A percentile compares a stretch with the other conserved stretches of the same genome.
These are phyloP conservation scores for Vulpes ferrilata DNA, from an alignment of 2,113 vertebrate genomes.

Conservation along the genomic window DNA sequence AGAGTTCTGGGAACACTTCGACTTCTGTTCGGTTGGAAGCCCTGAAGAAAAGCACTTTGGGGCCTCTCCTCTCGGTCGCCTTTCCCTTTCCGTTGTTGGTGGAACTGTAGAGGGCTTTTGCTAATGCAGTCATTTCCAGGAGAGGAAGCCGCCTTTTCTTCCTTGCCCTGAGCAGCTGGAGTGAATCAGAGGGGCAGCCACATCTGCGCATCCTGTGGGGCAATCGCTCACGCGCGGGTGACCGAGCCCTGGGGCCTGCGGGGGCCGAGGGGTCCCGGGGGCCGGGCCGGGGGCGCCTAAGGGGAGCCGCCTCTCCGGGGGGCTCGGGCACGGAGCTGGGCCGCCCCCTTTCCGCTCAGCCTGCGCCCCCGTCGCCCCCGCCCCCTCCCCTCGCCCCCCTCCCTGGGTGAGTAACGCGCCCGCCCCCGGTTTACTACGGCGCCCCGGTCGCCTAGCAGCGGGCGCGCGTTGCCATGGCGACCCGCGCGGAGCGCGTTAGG, in stretches of 20 bases:
- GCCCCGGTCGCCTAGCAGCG: conserved; percentile 64
- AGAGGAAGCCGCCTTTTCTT: conserved; percentile 72
- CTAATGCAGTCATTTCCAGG: conserved; percentile 75
- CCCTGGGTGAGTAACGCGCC: not conserved
- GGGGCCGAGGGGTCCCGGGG: not conserved
- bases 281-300: not conserved
- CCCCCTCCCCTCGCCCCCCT: not conserved
- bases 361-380: not conserved
- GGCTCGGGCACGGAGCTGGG: not conserved
- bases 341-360: not conserved
- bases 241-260: accelerated
- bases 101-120: conserved; percentile 68
- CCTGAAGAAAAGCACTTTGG: conserved; percentile 17
- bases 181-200: conserved; percentile 67
- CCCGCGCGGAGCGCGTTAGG: not conserved
- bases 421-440: conserved; percentile 52
- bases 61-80: not conserved
- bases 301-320: not conserved
- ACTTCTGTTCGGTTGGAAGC: not conserved
- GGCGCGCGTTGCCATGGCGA: conserved; percentile 55
- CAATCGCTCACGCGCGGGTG: conserved; percentile 54
- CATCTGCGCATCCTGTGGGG: conserved; percentile 75
- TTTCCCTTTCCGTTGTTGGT: conserved; percentile 72
- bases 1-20: not conserved
- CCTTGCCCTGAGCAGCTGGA: conserved; percentile 44